Evolutionary conservation across 2,797 vertebrate genomes (phyloP), one percentile per base, ranked within the genome.

Genomic region (Percopsis omiscomaycus): DNA sequence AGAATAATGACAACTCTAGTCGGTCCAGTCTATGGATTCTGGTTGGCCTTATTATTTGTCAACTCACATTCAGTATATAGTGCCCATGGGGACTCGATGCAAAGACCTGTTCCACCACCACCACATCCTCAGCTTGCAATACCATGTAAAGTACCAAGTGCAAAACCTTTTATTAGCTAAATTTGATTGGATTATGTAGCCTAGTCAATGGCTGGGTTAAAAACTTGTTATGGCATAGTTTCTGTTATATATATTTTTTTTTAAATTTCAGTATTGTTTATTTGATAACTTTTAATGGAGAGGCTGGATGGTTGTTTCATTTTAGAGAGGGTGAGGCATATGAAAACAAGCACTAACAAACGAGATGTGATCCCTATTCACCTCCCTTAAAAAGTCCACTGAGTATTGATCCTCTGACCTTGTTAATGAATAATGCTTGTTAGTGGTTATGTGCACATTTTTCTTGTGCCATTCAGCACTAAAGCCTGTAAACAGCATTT

Each of bases 331-430:
- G 14, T 8, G 2, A 32, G 55, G 47, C 49, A 46, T 14, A 57
- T 68, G 6, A 44, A 73, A 37, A 55, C 63, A 1, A 16, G 11
- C 51, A n/a, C 58, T 53, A 64, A 4, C 66, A 65, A 64, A 27
- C 3, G 47, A 68, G 1, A 4, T 49, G 6, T 28, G 58, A 52
- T 65, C 22, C 37, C 30, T 53, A 64, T 69, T 73, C 51, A 64
- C 70, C 67, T 56, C 44, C 30, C 28, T 71, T 22, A 66, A 55
- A 71, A 51, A 45, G 16, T 51, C 70, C 27, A 5, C 59, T 68
- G 50, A 30, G 3, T 68, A 49, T 30, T 46, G 59, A 54, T 64
- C 1, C 14, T 66, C 10, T 61, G 55, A 76, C 61, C 45, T 15
- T 51, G 32, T 68, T 14, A 30, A 15, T 73, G 63, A 69, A 55